Evolutionary conservation across 2,888 invertebrate species (phyloP).

Genomic region (Drosophila pullipes): DNA sequence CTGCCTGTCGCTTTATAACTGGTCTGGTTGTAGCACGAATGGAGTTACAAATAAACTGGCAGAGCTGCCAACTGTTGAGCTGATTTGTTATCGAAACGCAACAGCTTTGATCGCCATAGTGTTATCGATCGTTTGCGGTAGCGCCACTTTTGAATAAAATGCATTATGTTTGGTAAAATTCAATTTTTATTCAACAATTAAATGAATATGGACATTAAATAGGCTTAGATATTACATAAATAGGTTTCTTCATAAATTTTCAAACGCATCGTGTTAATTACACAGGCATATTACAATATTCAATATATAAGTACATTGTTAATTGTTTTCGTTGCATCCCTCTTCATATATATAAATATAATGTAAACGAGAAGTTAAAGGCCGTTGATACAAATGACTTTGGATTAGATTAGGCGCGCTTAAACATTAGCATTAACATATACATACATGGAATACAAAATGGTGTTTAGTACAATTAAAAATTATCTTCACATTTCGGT

Average conservation of each 20-base stretch:
- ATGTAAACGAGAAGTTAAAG: constrained; percentile 79
- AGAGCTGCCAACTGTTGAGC: constrained; percentile 36
- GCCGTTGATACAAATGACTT: constrained; percentile 80
- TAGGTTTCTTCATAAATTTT: constrained; percentile 54
- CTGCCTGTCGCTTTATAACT: constrained; percentile 65
- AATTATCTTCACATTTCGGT: constrained; percentile 80
- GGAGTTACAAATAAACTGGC: neutral
- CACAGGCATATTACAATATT: constrained; percentile 66
- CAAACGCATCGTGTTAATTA: constrained; percentile 47
- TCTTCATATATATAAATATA: constrained; percentile 61
- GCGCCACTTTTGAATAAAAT: constrained; percentile 14
- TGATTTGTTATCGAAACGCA: constrained; percentile 23
- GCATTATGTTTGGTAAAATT: constrained; percentile 64
- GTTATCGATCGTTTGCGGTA: constrained; percentile 14
- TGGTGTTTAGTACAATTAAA: constrained; percentile 80
- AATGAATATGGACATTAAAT: constrained; percentile 80
- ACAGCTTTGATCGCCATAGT: neutral
- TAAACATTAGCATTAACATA: constrained; percentile 71
- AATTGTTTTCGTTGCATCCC: constrained; percentile 78
- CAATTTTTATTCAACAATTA: constrained; percentile 77
- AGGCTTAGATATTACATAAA: constrained; percentile 79
- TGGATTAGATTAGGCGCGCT: constrained; percentile 75
- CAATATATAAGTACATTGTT: constrained; percentile 70
- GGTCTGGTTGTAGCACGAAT: constrained; percentile 25
- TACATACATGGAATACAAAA: constrained; percentile 77